These are phyloP conservation scores for Phoxinus phoxinus DNA, from an alignment of 2,113 vertebrate species.

Conservation along the genomic window DNA sequence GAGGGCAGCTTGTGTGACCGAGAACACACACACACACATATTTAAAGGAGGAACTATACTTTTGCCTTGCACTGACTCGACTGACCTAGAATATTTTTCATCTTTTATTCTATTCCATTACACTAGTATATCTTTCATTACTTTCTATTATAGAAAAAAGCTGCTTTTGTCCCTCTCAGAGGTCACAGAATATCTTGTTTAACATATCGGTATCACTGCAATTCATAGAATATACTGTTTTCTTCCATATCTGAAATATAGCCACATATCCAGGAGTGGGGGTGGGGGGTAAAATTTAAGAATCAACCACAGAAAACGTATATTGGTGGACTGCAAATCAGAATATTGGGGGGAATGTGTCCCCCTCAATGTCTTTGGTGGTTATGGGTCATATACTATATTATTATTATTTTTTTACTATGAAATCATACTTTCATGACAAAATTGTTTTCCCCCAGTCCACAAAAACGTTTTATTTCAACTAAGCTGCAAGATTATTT, in stretches of 20 bases:
- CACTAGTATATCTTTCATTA: background rate
- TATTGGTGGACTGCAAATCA: background rate
- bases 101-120: background rate
- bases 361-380: background rate
- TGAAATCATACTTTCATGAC: background rate
- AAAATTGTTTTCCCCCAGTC: background rate
- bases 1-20: slow-evolving; percentile 58
- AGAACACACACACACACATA: background rate
- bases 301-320: background rate
- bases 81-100: background rate
- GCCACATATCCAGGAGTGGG: background rate
- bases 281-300: background rate
- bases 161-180: background rate
- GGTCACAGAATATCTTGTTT: background rate
- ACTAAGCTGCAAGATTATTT: background rate
- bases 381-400: background rate
- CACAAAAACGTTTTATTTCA: background rate
- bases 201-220: background rate
- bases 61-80: background rate
- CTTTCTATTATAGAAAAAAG: background rate
- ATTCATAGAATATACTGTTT: background rate
- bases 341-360: background rate
- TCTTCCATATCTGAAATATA: background rate
- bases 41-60: slow-evolving; percentile 15
- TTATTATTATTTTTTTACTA: background rate